Evolutionary conservation across 2,113 vertebrate genomes (phyloP).

Genomic region (Lophius piscatorius): DNA sequence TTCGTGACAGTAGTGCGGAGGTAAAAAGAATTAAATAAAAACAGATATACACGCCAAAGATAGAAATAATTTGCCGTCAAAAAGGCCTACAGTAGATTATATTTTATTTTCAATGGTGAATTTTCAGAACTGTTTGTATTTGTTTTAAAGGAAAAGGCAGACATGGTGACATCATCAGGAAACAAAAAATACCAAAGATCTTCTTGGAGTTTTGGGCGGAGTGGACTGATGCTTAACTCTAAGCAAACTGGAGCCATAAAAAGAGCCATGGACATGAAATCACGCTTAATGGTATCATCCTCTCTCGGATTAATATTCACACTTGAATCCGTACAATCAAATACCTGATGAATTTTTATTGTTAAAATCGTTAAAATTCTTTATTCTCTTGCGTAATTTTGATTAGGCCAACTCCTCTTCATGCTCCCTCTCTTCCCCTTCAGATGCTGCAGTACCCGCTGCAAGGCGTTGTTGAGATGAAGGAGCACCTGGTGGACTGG

Average conservation of each 20-base stretch:
- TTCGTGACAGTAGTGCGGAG: not conserved
- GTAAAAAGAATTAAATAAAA: conserved; percentile 26
- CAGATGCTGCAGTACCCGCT: conserved; percentile 93
- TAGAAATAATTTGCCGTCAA: too few species aligned
- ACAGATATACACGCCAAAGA: too few species aligned
- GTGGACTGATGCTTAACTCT: conserved; percentile 66
- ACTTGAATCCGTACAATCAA: not conserved
- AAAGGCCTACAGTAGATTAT: too few species aligned
- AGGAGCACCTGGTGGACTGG: conserved; percentile 92
- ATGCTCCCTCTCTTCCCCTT: too few species aligned
- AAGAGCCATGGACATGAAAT: conserved; percentile 77
- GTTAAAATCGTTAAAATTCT: not conserved
- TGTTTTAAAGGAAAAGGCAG: conserved; percentile 35
- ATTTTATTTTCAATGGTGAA: not conserved
- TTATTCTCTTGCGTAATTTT: not conserved
- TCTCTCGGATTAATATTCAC: not conserved
- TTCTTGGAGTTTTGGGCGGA: conserved; percentile 67
- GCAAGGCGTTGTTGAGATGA: conserved; percentile 88
- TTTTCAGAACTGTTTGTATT: not conserved
- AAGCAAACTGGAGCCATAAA: conserved; percentile 57
- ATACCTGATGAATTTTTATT: not conserved
- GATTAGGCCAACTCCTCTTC: too few species aligned
- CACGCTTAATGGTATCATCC: conserved; percentile 61
- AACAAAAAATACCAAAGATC: conserved; percentile 42
- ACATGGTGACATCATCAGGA: conserved; percentile 43